Conservation (phyloP, 92 coral and sea anemone species). For the Epizoanthus illoricatus region DNA sequence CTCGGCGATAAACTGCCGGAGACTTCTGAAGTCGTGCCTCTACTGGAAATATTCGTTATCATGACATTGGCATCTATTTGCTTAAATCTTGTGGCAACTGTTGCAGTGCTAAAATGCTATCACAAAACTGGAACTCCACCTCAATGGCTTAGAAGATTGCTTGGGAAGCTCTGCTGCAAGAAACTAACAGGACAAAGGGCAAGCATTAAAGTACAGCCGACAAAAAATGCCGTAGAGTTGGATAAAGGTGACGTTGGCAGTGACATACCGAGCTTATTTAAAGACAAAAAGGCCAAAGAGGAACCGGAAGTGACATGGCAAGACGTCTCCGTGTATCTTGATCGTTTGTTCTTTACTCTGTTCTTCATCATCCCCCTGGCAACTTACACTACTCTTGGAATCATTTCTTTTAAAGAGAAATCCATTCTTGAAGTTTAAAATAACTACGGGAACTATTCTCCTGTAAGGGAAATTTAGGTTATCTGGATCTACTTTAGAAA, state of each 20-base stretch:
- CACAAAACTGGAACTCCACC: slow-evolving; percentile 25
- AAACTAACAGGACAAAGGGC: background rate
- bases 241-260: background rate
- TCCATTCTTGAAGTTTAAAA: background rate
- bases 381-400: slow-evolving; percentile 3
- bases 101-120: slow-evolving; percentile 51
- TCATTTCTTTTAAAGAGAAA: background rate
- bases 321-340: slow-evolving; percentile 15
- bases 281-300: background rate
- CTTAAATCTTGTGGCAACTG: slow-evolving; percentile 67
- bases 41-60: slow-evolving; percentile 66
- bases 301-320: slow-evolving; percentile 18
- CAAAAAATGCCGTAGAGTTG: background rate
- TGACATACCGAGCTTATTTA: background rate
- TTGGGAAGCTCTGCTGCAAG: background rate
- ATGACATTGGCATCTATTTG: slow-evolving; percentile 63
- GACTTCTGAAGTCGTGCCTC: slow-evolving; percentile 73
- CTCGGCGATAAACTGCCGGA: slow-evolving; percentile 76
- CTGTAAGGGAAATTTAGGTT: background rate
- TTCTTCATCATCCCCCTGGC: slow-evolving; percentile 2
- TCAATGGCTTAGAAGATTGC: background rate
- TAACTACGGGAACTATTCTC: background rate
- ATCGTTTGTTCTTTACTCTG: slow-evolving; percentile 17
- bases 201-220: background rate
- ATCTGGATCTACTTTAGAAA: too few relatives aligned